Base-by-base conservation (phyloP, 2,888 invertebrate genomes). In the Sinelater perroti region DNA sequence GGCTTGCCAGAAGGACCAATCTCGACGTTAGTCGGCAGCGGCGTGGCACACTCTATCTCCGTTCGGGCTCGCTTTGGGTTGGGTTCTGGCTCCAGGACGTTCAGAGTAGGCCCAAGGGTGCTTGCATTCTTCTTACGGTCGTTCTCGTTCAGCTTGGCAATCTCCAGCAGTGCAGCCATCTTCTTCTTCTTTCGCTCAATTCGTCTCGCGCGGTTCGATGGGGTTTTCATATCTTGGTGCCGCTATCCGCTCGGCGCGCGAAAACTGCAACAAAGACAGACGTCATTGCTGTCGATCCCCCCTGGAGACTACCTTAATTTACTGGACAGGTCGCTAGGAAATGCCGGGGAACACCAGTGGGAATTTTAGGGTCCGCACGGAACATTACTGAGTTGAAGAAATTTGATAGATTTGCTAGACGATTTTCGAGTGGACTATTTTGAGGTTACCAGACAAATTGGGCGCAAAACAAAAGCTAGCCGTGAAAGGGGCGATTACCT, bases 111-210 rank as follows among this genome's bases (percentile, higher is more conserved):
- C 21, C 24, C 50, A 31, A 7, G 33, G 38, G 54, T 56, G 59
- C 68, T 68, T 20, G 67, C 64, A 61, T 72, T 75, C 47, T 73
- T 74, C 31, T 66, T 62, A 62, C 82, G 79, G 68, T 86, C 86
- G 61, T 78, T 78, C 67, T 86, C 85, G 71, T 87, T 87, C 49
- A 86, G 75, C 74, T 83, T 82, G 26, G 84, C 79, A 44, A 87
- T 76, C 71, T 84, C 82, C 6, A 85, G 78, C 58, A 85, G 77
- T 1, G 87, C 87, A 3, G 82, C 81, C 72, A 86, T 78, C 77
- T 87, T 87, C 71, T 82, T 84, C 70, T 83, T 83, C 70, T 86
- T 87, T 61, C 83, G 86, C 68, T 86, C 85, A 56, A 81, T 75
- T 58, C 86, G 81, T 66, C 80, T 77, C 55, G 79, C 75, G 68